Base-by-base conservation (phyloP, 92 coral and sea anemone species). In the Siderastrea radians region DNA sequence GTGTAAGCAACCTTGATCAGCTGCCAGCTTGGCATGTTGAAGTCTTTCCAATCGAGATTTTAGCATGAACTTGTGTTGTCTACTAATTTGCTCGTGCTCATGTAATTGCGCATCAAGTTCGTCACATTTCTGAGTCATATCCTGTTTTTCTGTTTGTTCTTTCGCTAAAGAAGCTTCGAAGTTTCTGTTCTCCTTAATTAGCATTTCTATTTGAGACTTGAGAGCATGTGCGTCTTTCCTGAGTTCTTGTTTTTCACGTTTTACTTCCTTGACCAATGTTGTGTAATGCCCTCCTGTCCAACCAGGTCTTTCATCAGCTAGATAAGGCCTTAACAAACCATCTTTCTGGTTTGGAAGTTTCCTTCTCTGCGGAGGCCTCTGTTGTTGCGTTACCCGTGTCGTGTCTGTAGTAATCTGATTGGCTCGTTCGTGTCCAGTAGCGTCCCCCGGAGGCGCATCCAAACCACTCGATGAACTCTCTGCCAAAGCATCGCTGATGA, bases 11-110 rank as follows among this genome's bases (percentile, higher is more conserved):
- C 77, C 47, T 60, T 82, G 77, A 10, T 82, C 77, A 55, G 86
- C 68, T 71, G 69, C 53, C 14, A 82, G 53, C 57, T 72, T 69
- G 5, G 86, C 86, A 57, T 82, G 68, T 70, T 82, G 78, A 6
- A 82, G 77, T 69, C 86, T 67, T 17, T 82, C 77, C 19, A 82
- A 43, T 68, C 78, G 86, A 69, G 86, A 69, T 55, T 59, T 54
- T 1, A 82, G 86, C 19, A 45, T 46, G 46, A 82, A 70, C 48
- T 52, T n/a, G 2, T 47, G 57, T 17, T 82, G 68, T 11, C 78
- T 44, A 10, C 69, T 53, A 46, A 49, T 71, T 53, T 19, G 76
- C 44, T 54, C 51, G 3, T 54, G 55, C 69, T 82, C 86, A 2
- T 82, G 69, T 17, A 57, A 69, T 6, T 69, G 55, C 47, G 4